Percentiles rank a stretch among this genome's conserved stretches.
These are phyloP conservation scores for Sycobia sp. DNA, from an alignment of 1,140 invertebrate species.

Conservation along the genomic window DNA sequence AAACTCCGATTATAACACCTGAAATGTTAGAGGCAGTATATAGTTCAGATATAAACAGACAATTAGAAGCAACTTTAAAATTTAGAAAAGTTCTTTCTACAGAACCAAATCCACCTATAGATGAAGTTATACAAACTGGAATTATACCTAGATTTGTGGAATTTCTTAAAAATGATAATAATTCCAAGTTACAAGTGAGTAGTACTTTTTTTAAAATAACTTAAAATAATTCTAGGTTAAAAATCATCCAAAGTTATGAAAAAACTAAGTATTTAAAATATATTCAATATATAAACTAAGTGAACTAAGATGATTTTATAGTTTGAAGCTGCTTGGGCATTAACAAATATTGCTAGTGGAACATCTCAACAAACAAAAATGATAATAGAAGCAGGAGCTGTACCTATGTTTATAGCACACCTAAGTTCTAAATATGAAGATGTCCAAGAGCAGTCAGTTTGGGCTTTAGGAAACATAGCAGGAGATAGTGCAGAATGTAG, in stretches of 20 bases:
- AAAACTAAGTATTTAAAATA: too few species aligned
- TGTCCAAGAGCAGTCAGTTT: slow-evolving; percentile 95
- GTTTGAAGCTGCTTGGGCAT: slow-evolving; percentile 98
- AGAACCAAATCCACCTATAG: slow-evolving; percentile 97
- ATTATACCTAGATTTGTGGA: slow-evolving; percentile 96
- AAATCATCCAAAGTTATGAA: background rate
- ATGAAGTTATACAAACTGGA: slow-evolving; percentile 96
- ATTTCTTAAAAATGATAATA: slow-evolving; percentile 83
- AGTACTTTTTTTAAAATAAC: background rate
- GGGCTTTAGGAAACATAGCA: slow-evolving; percentile 96
- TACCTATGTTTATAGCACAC: slow-evolving; percentile 88
- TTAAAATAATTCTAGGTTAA: background rate
- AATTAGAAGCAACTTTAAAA: slow-evolving; percentile 89
- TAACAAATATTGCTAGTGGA: slow-evolving; percentile 98
- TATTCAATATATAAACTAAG: too few species aligned
- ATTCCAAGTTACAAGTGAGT: slow-evolving; percentile 83
- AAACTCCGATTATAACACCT: slow-evolving; percentile 66
- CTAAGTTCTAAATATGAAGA: slow-evolving; percentile 85
- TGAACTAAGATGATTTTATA: too few species aligned
- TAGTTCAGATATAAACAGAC: slow-evolving; percentile 78
- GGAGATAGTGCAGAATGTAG: slow-evolving; percentile 93
- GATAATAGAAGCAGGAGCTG: slow-evolving; percentile 92
- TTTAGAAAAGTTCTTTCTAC: slow-evolving; percentile 92
- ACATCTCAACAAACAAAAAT: slow-evolving; percentile 90
- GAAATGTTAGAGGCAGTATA: slow-evolving; percentile 87